phyloP scores from a whole-genome alignment of 2,113 vertebrate species.

The Corydoras maculifer region DNA sequence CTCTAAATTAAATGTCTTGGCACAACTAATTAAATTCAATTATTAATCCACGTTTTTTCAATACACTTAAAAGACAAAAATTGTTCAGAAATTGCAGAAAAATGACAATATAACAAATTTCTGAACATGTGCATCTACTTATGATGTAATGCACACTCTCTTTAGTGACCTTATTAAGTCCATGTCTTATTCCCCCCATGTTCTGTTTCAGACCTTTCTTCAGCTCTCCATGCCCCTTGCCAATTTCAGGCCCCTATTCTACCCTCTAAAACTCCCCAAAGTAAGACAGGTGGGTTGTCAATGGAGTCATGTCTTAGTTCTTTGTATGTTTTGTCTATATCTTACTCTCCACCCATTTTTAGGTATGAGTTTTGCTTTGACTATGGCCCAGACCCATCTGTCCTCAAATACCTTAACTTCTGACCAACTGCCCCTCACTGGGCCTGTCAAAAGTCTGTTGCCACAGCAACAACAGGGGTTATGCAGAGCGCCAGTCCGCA shows the following conservation, averaged over 20 bases:
- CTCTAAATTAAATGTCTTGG: no score
- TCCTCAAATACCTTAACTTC: conserved; percentile 44
- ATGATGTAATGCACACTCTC: conserved; percentile 1
- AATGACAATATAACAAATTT: no score
- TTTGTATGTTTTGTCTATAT: background rate
- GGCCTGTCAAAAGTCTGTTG: conserved; percentile 34
- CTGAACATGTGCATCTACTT: no score
- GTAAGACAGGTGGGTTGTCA: conserved; percentile 39
- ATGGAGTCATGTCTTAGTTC: conserved; percentile 8
- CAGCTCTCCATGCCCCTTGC: conserved; percentile 42
- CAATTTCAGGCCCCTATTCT: conserved; percentile 62
- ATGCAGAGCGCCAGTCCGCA: conserved; percentile 54
- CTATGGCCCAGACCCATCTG: conserved; percentile 45
- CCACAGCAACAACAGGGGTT: conserved; percentile 43
- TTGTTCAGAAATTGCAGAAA: no score
- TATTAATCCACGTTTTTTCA: no score
- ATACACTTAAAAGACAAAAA: no score
- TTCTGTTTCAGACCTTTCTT: conserved; percentile 54
- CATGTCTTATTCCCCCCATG: background rate
- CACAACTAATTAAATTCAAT: no score
- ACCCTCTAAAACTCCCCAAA: conserved; percentile 48
- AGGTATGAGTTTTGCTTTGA: conserved; percentile 43
- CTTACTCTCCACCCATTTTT: conserved; percentile 46
- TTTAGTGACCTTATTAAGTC: background rate
- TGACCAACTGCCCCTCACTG: conserved; percentile 52